These are phyloP conservation scores for Pocillopora verrucosa DNA, from an alignment of 64 coral and sea anemone species.

Conservation along the genomic window DNA sequence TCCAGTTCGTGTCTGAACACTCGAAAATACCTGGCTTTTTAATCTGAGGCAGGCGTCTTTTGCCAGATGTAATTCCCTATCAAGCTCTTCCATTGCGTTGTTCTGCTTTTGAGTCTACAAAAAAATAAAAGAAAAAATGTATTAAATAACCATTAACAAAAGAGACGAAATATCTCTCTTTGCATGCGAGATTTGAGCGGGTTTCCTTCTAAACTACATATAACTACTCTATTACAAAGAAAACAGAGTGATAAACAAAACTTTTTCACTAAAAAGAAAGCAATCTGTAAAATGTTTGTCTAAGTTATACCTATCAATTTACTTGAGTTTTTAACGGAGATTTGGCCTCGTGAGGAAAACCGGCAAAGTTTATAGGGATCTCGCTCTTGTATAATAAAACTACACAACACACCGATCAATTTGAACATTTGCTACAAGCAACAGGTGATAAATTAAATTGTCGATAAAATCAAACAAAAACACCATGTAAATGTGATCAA, in stretches of 20 bases:
- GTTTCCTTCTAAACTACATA: not conserved
- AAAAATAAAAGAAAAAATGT: not conserved
- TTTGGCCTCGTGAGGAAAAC: not conserved
- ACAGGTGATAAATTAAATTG: slow-evolving; percentile 10
- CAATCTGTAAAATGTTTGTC: too few relatives aligned
- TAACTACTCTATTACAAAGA: too few relatives aligned
- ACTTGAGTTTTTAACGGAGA: too few relatives aligned
- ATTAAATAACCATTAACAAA: not conserved
- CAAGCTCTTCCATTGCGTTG: slow-evolving; percentile 82
- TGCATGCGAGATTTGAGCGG: not conserved
- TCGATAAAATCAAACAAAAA: slow-evolving; percentile 5
- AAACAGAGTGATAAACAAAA: too few relatives aligned
- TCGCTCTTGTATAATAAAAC: not conserved
- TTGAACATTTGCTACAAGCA: slow-evolving; percentile 7
- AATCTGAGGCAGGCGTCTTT: slow-evolving; percentile 83
- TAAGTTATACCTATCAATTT: too few relatives aligned
- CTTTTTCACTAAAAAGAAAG: too few relatives aligned
- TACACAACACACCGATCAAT: not conserved
- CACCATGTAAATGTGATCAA: not conserved
- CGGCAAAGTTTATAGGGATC: not conserved
- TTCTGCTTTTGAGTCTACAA: slow-evolving; percentile 80
- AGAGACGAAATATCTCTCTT: too few relatives aligned
- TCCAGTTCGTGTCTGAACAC: too few relatives aligned
- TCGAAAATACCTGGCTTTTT: slow-evolving; percentile 74
- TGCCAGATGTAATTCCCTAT: slow-evolving; percentile 77